Percentiles rank a stretch among this genome's conserved stretches.
These are phyloP conservation scores for Anarrhichthys ocellatus DNA, from an alignment of 2,113 vertebrate species.

Conservation along the genomic window DNA sequence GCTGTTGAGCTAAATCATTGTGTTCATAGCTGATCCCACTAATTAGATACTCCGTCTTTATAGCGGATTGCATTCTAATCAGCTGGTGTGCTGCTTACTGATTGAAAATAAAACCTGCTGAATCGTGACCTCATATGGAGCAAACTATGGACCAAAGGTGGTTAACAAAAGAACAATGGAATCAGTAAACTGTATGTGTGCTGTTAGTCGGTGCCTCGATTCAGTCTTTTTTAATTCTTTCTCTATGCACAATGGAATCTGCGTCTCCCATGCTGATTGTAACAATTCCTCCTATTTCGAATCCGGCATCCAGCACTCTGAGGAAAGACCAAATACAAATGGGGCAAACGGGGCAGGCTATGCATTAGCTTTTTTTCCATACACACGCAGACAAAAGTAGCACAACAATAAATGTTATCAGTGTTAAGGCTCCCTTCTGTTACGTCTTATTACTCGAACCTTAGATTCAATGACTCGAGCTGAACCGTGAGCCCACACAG, in stretches of 20 bases:
- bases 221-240: not conserved
- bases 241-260: not conserved
- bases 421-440: not conserved
- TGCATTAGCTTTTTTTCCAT: not conserved
- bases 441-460: not conserved
- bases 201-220: not conserved
- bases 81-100: not conserved
- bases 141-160: not conserved
- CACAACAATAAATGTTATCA: not conserved
- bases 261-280: not conserved
- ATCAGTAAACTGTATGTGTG: not conserved
- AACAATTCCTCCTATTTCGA: not conserved
- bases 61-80: constrained; percentile 30
- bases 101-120: constrained; percentile 3
- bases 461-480: not conserved
- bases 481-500: not conserved
- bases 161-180: not conserved
- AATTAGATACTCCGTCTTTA: not conserved
- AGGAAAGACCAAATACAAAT: constrained; percentile 13
- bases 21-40: constrained; percentile 19
- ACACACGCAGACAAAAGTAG: not conserved
- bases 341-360: not conserved
- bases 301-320: not conserved
- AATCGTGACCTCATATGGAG: not conserved
- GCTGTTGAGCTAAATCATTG: too few relatives aligned